phyloP scores from a whole-genome alignment of 2,113 vertebrate genomes.

The Pollimyrus isidori region DNA sequence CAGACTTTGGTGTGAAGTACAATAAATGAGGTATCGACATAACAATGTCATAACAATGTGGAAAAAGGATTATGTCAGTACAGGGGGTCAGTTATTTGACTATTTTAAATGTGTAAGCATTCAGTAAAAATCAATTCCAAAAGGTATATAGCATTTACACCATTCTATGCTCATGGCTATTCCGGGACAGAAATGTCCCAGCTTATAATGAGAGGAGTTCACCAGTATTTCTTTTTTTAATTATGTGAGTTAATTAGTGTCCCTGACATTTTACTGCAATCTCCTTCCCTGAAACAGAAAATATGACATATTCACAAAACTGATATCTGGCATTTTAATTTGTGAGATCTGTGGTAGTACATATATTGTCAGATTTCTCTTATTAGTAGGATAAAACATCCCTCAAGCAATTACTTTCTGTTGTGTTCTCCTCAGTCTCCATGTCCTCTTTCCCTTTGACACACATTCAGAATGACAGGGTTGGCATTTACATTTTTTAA shows the following conservation, averaged over 20 bases:
- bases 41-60: slow-evolving; percentile 51
- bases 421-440: not conserved
- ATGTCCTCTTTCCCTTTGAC: not conserved
- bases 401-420: not conserved
- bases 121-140: slow-evolving; percentile 41
- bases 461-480: not conserved
- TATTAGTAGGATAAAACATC: not conserved
- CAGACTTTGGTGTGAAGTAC: slow-evolving; percentile 52
- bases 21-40: slow-evolving; percentile 64
- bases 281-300: slow-evolving; percentile 18
- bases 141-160: slow-evolving; percentile 50
- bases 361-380: not conserved
- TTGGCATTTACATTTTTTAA: not conserved
- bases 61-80: slow-evolving; percentile 49
- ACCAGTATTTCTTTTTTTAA: not conserved
- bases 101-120: slow-evolving; percentile 61
- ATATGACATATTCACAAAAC: not conserved
- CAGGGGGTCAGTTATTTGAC: slow-evolving; percentile 20
- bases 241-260: not conserved
- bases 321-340: not conserved
- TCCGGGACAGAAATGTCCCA: not conserved
- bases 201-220: not conserved
- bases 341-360: not conserved
- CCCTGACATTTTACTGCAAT: not conserved
- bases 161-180: slow-evolving; percentile 30